phyloP scores from a whole-genome alignment of 2,113 vertebrate genomes.

The Hiodon tergisus region DNA sequence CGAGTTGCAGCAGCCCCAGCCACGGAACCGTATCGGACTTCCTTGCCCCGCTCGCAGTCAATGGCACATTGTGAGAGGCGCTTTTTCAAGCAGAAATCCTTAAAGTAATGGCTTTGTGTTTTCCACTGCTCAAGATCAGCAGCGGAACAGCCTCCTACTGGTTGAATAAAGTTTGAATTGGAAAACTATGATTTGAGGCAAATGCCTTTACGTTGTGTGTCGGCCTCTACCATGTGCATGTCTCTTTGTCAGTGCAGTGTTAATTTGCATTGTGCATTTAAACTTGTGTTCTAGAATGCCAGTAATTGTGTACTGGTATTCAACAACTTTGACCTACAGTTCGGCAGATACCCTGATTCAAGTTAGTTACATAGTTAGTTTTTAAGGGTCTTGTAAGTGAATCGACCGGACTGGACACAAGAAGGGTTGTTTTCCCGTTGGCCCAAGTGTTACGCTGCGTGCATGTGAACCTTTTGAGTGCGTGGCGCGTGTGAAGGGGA shows the following conservation, averaged over 20 bases:
- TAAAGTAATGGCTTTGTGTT: conserved; percentile 7
- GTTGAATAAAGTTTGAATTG: background rate
- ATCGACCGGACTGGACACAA: no score
- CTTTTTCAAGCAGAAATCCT: conserved; percentile 1
- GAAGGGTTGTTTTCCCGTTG: no score
- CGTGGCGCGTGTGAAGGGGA: background rate
- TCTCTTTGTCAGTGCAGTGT: background rate
- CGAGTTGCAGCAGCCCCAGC: conserved; percentile 13
- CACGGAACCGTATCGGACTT: conserved; percentile 7
- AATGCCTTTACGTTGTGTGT: background rate
- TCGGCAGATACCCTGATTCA: no score
- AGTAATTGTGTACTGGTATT: no score
- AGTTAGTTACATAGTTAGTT: no score
- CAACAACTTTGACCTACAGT: no score
- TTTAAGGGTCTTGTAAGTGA: no score
- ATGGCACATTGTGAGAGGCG: conserved; percentile 17
- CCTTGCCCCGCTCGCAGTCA: background rate
- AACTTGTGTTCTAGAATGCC: no score
- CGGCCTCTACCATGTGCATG: background rate
- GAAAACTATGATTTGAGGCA: background rate
- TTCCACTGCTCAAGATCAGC: background rate
- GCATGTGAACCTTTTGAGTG: no score
- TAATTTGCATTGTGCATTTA: no score
- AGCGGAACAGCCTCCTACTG: background rate
- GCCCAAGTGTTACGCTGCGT: no score